Base-by-base conservation (phyloP, 2,797 vertebrate species). In the Centropyge bicolor region DNA sequence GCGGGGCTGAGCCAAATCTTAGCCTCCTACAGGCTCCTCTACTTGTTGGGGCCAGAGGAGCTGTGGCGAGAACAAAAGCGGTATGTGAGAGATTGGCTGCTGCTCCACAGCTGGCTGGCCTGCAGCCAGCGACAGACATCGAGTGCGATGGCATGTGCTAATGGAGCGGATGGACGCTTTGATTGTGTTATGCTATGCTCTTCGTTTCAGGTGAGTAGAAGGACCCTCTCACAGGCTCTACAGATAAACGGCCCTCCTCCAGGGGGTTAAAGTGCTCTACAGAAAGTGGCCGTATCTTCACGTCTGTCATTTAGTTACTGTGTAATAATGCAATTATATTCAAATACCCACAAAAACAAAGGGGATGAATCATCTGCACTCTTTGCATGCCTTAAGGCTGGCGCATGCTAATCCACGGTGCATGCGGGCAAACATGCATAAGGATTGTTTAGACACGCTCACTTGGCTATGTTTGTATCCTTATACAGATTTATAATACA, bases 91-190 rank as follows among this genome's bases (percentile, higher is more conserved):
- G 35, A 38, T 49, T 17, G 9, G 17, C 17, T 57, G 24, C 35
- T 52, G 20, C 48, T 59, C 22, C 36, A 64, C 5, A 56, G 46
- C 13, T 45, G 13, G 14, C 63, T n/a, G 20, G 27, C 11, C 5
- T 43, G 54, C 31, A 24, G 20, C 49, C 24, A 10, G 8, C 20
- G 54, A 71, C 22, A 63, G 65, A 51, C 45, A 57, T 76, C 27
- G 35, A 56, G 67, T 43, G 24, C 48, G n/a, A 64, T 70, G 17
- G 27, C 67, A 19, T 36, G 36, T 36, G 60, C 54, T 79, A 41
- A 74, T 74, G 8, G 36, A 64, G 2, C 36, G 31, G 19, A 48
- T 72, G 48, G 54, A 31, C 65, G 46, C 49, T 74, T 46, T 75
- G 43, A 74, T 74, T 61, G 40, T 24, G 49, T 45, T 43, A 27